Conservation (phyloP, 2,113 vertebrate genomes). For the Vanacampus margaritifer region DNA sequence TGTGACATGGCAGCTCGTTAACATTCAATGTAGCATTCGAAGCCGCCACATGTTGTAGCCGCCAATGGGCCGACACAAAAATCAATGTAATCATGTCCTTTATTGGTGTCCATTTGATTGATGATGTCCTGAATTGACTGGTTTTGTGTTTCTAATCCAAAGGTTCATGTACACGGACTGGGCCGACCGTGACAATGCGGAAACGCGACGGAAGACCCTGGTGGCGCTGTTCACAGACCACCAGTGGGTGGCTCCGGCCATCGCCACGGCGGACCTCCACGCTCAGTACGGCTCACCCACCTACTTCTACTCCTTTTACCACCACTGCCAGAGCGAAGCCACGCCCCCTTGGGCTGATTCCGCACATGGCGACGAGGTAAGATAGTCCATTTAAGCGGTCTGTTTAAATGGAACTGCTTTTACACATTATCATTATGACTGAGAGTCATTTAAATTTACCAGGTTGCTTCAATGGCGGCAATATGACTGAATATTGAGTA, state of each 20-base stretch:
- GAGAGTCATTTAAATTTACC: no score
- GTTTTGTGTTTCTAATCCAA: slow-evolving; percentile 1
- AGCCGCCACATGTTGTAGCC: neutral
- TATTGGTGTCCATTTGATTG: neutral
- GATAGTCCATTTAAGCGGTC: neutral
- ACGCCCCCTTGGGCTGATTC: slow-evolving; percentile 94
- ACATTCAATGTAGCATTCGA: neutral
- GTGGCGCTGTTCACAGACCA: slow-evolving; percentile 96
- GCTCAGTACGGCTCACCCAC: slow-evolving; percentile 96
- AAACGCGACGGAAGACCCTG: slow-evolving; percentile 86
- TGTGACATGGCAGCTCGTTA: neutral
- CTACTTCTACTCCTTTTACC: slow-evolving; percentile 97
- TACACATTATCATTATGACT: neutral
- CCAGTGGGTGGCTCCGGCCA: slow-evolving; percentile 96
- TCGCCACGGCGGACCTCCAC: slow-evolving; percentile 93
- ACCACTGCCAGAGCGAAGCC: slow-evolving; percentile 94
- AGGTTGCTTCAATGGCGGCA: no score
- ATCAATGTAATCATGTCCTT: neutral
- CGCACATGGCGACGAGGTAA: slow-evolving; percentile 88
- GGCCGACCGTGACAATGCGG: slow-evolving; percentile 91
- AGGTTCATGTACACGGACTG: slow-evolving; percentile 99
- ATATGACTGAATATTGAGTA: no score
- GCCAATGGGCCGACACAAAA: neutral
- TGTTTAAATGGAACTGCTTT: neutral
- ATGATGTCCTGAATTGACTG: neutral